Base-by-base conservation (phyloP, 2,888 invertebrate genomes). In the Chrysopilus asiliformis region DNA sequence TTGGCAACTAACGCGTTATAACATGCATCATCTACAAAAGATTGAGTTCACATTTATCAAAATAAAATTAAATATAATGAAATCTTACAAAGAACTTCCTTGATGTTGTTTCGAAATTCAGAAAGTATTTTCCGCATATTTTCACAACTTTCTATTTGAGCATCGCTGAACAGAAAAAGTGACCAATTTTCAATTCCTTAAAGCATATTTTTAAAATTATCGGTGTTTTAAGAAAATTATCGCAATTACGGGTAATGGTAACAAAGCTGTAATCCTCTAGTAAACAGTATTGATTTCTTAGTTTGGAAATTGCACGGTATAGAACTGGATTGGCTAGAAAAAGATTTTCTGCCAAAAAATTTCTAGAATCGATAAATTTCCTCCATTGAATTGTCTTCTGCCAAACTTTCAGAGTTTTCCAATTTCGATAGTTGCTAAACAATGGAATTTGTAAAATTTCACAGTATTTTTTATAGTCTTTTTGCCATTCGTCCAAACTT, bases 361-460 rank as follows among this genome's bases (percentile, higher is more conserved):
- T 65, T 42, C 73, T 67, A 2, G 78, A 71, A 14, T 65, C 61
- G 20, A 64, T 66, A 36, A 74, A 74, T 57, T 86, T 89, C 40
- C 72, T 70, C 51, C 71, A 76, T 25, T 74, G 62, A 18, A 90
- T 72, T 12, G 75, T 74, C 56, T 79, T 80, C 39, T 72, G 68
- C 87, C 87, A 87, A 1, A 79, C 73, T 50, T 75, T 79, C 56
- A 86, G 85, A 1, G 80, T 77, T 60, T 89, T 83, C 81, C 82
- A 82, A 41, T 72, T 67, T 10, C 78, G 71, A 51, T 77, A 83
- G 18, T 72, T 64, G 30, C 65, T 68, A 53, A 83, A 82, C 31
- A 74, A 72, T 45, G 72, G 76, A 30, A 82, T 78, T 60, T 79
- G 71, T 44, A 78, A 76, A n/a, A 90, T 66, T 53, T 79, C 70